phyloP scores from a whole-genome alignment of 2,888 invertebrate genomes.

The Phlogophora meticulosa region DNA sequence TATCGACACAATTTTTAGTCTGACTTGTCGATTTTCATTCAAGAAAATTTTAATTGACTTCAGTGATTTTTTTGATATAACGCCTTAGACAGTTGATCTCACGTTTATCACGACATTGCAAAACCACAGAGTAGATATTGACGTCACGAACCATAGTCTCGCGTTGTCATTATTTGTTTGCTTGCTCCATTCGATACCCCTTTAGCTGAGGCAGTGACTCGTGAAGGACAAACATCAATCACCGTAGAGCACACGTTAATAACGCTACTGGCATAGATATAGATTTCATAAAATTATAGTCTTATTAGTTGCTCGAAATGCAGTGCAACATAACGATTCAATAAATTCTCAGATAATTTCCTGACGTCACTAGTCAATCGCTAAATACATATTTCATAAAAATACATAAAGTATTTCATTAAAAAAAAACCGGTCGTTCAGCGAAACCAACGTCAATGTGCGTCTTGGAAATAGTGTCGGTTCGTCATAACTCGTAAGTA shows the following conservation, averaged over 20 bases:
- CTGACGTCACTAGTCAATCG: constrained; percentile 41
- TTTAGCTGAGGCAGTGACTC: constrained; percentile 68
- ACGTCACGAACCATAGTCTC: constrained; percentile 68
- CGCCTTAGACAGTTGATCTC: constrained; percentile 43
- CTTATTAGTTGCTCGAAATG: constrained; percentile 16
- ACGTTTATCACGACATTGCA: constrained; percentile 60
- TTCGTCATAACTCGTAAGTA: constrained; percentile 40
- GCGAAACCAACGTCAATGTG: constrained; percentile 55
- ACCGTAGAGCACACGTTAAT: constrained; percentile 37
- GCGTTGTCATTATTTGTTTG: constrained; percentile 64
- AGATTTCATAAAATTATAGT: constrained; percentile 24
- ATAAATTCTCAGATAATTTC: constrained; percentile 38
- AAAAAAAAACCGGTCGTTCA: constrained; percentile 29
- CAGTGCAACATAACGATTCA: not conserved
- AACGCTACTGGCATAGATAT: constrained; percentile 13
- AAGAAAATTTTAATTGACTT: not conserved
- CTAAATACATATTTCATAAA: not conserved
- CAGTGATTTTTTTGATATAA: constrained; percentile 24
- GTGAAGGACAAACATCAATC: constrained; percentile 75
- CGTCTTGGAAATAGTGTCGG: constrained; percentile 41
- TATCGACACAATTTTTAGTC: constrained; percentile 13
- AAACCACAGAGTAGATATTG: constrained; percentile 70
- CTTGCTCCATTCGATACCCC: constrained; percentile 72
- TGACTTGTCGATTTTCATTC: constrained; percentile 30
- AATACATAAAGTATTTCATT: too few relatives aligned